Evolutionary conservation across 2,888 invertebrate genomes (phyloP).

Genomic region (Cabera pusaria): DNA sequence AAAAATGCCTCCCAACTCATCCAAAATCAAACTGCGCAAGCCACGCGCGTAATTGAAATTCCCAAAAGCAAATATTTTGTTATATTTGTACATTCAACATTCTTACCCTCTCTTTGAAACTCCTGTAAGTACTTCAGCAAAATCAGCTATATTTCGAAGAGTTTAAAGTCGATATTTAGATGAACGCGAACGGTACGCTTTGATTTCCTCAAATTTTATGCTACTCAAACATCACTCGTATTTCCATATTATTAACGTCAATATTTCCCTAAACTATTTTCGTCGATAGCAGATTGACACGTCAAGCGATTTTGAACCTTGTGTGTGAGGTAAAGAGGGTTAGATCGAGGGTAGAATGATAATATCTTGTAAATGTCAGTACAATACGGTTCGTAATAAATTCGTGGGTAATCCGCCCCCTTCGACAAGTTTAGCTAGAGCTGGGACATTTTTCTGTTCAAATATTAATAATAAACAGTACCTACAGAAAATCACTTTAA

Average conservation of each 20-base stretch:
- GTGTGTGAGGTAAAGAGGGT: slow-evolving; percentile 27
- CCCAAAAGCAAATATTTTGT: slow-evolving; percentile 15
- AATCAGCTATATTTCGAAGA: slow-evolving; percentile 1
- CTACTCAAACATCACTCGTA: no score
- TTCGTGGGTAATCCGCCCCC: slow-evolving; percentile 57
- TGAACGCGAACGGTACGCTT: no score
- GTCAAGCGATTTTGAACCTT: slow-evolving; percentile 35
- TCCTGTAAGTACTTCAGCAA: slow-evolving; percentile 1
- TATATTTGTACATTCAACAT: slow-evolving; percentile 15
- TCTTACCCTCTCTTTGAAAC: slow-evolving; percentile 3
- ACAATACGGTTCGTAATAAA: slow-evolving; percentile 72
- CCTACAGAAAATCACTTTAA: no score
- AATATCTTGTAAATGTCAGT: slow-evolving; percentile 50
- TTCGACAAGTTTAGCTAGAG: slow-evolving; percentile 43
- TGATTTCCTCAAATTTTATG: no score
- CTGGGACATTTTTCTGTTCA: no score
- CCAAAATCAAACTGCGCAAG: slow-evolving; percentile 3
- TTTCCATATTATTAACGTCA: no score
- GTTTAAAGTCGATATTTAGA: slow-evolving; percentile 1
- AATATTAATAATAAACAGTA: no score
- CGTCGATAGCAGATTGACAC: no score
- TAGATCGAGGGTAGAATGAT: slow-evolving; percentile 23
- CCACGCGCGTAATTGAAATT: slow-evolving; percentile 7
- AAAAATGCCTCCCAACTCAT: slow-evolving; percentile 1
- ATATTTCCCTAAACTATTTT: no score